A percentile compares a stretch with the other conserved stretches of the same genome.
These are phyloP conservation scores for Peribatodes rhomboidaria DNA, from an alignment of 2,888 invertebrate species.

Conservation along the genomic window DNA sequence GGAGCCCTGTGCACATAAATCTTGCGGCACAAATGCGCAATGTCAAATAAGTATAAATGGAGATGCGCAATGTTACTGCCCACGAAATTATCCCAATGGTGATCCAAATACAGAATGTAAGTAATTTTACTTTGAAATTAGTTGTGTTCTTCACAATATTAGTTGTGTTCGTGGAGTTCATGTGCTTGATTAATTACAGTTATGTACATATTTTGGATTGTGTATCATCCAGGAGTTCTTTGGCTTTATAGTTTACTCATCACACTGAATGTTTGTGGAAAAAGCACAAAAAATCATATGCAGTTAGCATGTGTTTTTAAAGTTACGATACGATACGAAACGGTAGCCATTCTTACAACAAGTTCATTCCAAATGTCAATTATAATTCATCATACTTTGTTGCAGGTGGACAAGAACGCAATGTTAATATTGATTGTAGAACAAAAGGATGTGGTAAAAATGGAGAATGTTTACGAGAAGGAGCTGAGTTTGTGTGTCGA, in stretches of 20 bases:
- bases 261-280: too few species aligned
- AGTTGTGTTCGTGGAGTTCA: background rate
- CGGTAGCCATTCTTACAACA: background rate
- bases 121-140: slow-evolving; percentile 62
- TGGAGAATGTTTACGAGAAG: slow-evolving; percentile 94
- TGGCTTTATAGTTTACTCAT: background rate
- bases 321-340: too few species aligned
- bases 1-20: slow-evolving; percentile 92
- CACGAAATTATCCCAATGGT: slow-evolving; percentile 92
- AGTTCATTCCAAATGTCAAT: too few species aligned
- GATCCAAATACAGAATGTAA: slow-evolving; percentile 95
- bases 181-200: background rate
- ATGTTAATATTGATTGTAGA: slow-evolving; percentile 90
- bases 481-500: slow-evolving; percentile 93
- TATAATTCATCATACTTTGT: slow-evolving; percentile 7
- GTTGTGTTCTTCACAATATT: background rate
- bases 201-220: background rate
- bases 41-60: slow-evolving; percentile 90
- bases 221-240: background rate
- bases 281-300: too few species aligned
- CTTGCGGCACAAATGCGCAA: slow-evolving; percentile 93
- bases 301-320: too few species aligned
- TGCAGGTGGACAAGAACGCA: slow-evolving; percentile 86
- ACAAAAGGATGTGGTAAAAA: slow-evolving; percentile 94
- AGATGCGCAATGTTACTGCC: slow-evolving; percentile 94